Evolutionary conservation across 2,113 vertebrate species (phyloP), one percentile per base, ranked within the genome.

Genomic region (Poeciliopsis retropinna): DNA sequence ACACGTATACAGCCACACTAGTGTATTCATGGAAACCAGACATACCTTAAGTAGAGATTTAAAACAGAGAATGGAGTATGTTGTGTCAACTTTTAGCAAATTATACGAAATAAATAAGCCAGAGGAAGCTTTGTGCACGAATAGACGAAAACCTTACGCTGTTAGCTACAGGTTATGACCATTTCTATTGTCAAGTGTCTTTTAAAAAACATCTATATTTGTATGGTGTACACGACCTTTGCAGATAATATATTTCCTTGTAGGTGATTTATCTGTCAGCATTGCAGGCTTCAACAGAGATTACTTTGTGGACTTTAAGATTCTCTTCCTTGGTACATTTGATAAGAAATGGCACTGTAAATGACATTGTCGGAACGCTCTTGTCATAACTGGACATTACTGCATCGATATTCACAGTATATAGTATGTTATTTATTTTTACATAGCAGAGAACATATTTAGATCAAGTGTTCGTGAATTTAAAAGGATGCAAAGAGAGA

Each of bases 391-490:
- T 95, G 95, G 96, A 96, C 91, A 82, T 83, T 63, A 85, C 87
- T 89, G 91, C 94, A 94, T 95, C 89, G 93, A 92, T 95, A 80
- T 95, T 94, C 29, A 88, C 82, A 77, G 79, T 87, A 88, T 79
- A 92, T 37, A 62, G 27, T 92, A 92, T 93, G 93, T 94, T 95
- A 95, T 96, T 94, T 97, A 96, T 97, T 95, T 95, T 97, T 97
- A 95, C 96, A 96, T 96, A 95, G 91, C 84, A 92, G 87, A 89
- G 78, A 85, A 87, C 76, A 85, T 86, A 81, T 87, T 87, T 73
- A 88, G 88, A 91, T 85, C 66, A 72, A 89, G 80, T 88, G 88
- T 92, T 90, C 87, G 86, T 86, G 85, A 75, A 82, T 89, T 89
- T 88, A 10, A 57, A 47, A 41, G 39, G 51, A 78, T 77, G 81